Conservation (phyloP, 1,140 invertebrate genomes). For the Drosophila miranda region DNA sequence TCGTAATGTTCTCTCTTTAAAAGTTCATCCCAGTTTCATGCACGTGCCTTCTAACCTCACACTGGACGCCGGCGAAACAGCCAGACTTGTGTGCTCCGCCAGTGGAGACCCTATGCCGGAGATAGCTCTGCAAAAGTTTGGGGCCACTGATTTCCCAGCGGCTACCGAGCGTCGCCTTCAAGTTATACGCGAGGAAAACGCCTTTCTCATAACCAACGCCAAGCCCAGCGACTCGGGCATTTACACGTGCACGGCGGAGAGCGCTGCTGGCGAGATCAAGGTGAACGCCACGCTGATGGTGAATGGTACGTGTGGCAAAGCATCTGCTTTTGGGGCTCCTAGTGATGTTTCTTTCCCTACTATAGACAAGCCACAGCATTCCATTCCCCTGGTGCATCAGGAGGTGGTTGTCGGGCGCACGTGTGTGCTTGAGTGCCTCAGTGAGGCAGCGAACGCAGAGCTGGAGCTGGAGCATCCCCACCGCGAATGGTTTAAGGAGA, state of each 20-base stretch:
- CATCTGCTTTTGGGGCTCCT: background rate
- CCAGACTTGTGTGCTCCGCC: conserved; percentile 94
- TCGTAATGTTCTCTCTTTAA: conserved; percentile 24
- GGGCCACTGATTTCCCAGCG: conserved; percentile 97
- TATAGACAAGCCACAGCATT: conserved; percentile 88
- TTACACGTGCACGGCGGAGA: conserved; percentile 97
- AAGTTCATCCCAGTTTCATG: conserved; percentile 93
- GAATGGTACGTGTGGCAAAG: conserved; percentile 84
- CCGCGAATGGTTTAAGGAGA: conserved; percentile 95
- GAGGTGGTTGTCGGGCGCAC: conserved; percentile 90
- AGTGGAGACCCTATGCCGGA: conserved; percentile 93
- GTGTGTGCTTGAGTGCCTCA: conserved; percentile 94
- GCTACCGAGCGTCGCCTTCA: conserved; percentile 96
- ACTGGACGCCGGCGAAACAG: conserved; percentile 92
- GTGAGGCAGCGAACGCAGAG: conserved; percentile 88
- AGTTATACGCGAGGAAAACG: conserved; percentile 94
- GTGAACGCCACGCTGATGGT: conserved; percentile 95
- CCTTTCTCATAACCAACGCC: conserved; percentile 95
- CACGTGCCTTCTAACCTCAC: conserved; percentile 93
- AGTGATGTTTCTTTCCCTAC: background rate
- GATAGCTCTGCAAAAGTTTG: conserved; percentile 96
- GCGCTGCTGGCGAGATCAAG: conserved; percentile 92
- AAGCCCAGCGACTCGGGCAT: conserved; percentile 94
- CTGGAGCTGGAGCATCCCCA: conserved; percentile 86
- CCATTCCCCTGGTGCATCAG: conserved; percentile 92